These are phyloP conservation scores for Melipona bicolor DNA, from an alignment of 2,888 invertebrate genomes.

Conservation along the genomic window DNA sequence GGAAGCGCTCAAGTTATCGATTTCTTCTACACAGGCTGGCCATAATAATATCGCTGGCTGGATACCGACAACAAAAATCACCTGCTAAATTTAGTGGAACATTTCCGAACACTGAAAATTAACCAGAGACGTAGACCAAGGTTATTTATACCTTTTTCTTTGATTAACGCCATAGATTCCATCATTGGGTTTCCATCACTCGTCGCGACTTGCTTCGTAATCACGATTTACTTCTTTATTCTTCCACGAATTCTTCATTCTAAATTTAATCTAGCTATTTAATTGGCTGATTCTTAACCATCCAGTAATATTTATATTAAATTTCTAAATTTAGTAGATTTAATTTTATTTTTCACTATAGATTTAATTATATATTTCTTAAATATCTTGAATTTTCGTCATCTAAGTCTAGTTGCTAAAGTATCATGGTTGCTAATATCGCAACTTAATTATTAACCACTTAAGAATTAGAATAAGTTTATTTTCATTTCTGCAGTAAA, in stretches of 20 bases:
- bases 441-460: too few species aligned
- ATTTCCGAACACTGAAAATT: neutral
- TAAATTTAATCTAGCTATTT: too few species aligned
- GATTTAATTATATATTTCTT: too few species aligned
- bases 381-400: too few species aligned
- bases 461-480: neutral
- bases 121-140: neutral
- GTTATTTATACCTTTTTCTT: neutral
- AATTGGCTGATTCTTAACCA: too few species aligned
- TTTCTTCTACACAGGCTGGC: slow-evolving; percentile 18
- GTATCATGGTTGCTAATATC: too few species aligned
- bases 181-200: neutral
- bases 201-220: neutral
- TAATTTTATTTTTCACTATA: too few species aligned
- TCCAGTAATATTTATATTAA: too few species aligned
- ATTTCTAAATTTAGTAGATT: too few species aligned
- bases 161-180: neutral
- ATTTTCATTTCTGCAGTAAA: neutral
- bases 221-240: neutral
- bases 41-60: neutral
- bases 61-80: neutral
- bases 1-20: slow-evolving; percentile 53
- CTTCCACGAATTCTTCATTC: too few species aligned
- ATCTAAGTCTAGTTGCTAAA: too few species aligned
- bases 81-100: neutral